Conservation (phyloP, 53 echinoderm and acorn worm genomes). For the Antedon mediterranea region DNA sequence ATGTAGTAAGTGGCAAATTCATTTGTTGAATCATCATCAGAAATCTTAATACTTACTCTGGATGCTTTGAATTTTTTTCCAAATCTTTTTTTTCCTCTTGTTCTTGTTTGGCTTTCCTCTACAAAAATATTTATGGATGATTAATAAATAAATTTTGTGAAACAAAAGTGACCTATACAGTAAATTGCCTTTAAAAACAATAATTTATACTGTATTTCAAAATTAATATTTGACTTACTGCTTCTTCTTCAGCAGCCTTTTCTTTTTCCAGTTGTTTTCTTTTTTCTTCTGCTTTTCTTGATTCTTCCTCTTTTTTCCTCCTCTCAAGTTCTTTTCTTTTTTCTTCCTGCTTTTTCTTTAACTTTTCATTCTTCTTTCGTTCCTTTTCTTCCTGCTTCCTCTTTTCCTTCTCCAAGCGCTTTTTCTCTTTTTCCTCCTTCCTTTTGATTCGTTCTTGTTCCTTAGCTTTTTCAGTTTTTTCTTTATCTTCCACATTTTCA, state of each 20-base stretch:
- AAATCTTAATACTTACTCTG: not conserved
- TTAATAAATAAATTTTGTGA: no score
- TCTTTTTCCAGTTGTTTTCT: slow-evolving; percentile 20
- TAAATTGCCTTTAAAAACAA: no score
- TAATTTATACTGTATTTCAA: no score
- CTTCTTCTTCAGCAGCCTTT: not conserved
- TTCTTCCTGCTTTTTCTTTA: slow-evolving; percentile 4
- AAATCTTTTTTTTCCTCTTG: not conserved
- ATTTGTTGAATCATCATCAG: no score
- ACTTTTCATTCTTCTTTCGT: slow-evolving; percentile 21
- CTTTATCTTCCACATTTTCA: slow-evolving; percentile 15
- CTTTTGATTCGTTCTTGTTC: slow-evolving; percentile 27
- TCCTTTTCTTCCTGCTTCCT: slow-evolving; percentile 19
- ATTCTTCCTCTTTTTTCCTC: not conserved
- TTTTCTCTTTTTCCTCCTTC: slow-evolving; percentile 27
- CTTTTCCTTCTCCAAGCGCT: slow-evolving; percentile 24
- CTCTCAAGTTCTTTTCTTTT: slow-evolving; percentile 18
- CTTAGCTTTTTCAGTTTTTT: slow-evolving; percentile 15
- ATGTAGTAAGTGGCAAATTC: no score
- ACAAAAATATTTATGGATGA: no score
- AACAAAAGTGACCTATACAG: no score
- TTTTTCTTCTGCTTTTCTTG: slow-evolving; percentile 15
- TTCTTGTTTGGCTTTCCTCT: not conserved
- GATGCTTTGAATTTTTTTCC: not conserved
- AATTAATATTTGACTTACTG: not conserved